Evolutionary conservation across 2,113 vertebrate genomes (phyloP), one percentile per base, ranked within the genome.

Genomic region (Cryptomyrus ogoouensis): DNA sequence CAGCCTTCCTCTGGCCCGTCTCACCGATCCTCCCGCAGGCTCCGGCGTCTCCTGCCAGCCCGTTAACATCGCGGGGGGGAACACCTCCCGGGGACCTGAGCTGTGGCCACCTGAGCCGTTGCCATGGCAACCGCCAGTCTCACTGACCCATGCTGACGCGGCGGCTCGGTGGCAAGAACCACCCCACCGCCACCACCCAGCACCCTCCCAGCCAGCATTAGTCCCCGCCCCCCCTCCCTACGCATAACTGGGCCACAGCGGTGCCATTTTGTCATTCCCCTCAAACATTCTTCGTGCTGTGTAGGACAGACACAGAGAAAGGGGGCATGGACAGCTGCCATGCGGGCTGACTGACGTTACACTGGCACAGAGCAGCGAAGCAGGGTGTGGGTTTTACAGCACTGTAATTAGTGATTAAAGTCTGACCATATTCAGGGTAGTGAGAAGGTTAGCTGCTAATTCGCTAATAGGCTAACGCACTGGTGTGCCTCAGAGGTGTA

Each of bases 391-490:
- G 80, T 19, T n/a, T 83, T 47, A 83, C 44, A 47, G 39, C 80
- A 83, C 80, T 42, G 80, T 47, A 83, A 83, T 83, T 83, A 84
- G 15, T 47, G 83, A 84, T 84, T 84, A 47, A 47, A 19, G 62
- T 2, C 62, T 12, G 39, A n/a, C 8, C 7, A 13, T n/a, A 46
- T 84, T 46, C 83, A 84, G 3, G 44, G 24, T 24, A 84, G 39
- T 84, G 83, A 84, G 39, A 24, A 46, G 21, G 83, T 84, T 19
- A 19, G 19, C 83, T n/a, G 83, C 21, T 84, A 47, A 46, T 84
- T 46, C 17, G 19, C 42, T 47, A 84, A 47, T 39, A 80, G 15
- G 74, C 74, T 80, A 80, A 39, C 15, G 4, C 70, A 80, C 35
- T 42, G 17, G 31, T 19, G 83, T n/a, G 44, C 39, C 80, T 44